phyloP scores from a whole-genome alignment of 2,888 invertebrate species.

The Leptopilina syphax region DNA sequence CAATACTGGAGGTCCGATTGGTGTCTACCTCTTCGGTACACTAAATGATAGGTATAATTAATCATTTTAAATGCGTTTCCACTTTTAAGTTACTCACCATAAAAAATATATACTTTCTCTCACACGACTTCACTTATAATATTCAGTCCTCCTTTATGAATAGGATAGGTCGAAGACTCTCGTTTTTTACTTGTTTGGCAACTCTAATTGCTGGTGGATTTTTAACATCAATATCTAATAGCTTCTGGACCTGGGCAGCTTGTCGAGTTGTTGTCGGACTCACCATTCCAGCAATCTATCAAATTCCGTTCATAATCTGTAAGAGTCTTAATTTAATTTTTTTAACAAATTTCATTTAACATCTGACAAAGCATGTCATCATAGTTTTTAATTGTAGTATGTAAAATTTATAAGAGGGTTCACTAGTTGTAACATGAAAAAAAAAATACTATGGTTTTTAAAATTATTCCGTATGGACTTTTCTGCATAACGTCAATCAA shows the following conservation, averaged over 20 bases:
- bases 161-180: slow-evolving; percentile 89
- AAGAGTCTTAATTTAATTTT: slow-evolving; percentile 60
- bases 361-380: too few relatives aligned
- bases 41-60: slow-evolving; percentile 84
- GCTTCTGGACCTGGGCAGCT: slow-evolving; percentile 90
- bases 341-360: too few relatives aligned
- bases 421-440: too few relatives aligned
- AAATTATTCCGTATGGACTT: too few relatives aligned
- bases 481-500: too few relatives aligned
- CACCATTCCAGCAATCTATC: slow-evolving; percentile 94
- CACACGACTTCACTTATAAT: too few relatives aligned
- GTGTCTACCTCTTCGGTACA: slow-evolving; percentile 91
- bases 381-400: too few relatives aligned
- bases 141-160: slow-evolving; percentile 15
- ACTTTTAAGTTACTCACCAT: too few relatives aligned
- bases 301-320: slow-evolving; percentile 97
- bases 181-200: slow-evolving; percentile 91
- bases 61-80: too few relatives aligned
- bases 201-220: slow-evolving; percentile 89
- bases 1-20: slow-evolving; percentile 92
- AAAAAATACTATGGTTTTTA: too few relatives aligned
- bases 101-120: too few relatives aligned
- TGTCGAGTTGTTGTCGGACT: slow-evolving; percentile 90
- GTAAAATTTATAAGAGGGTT: too few relatives aligned
- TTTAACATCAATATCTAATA: slow-evolving; percentile 86